Evolutionary conservation across 2,113 vertebrate species (phyloP), one percentile per base, ranked within the genome.

Genomic region (Shinisaurus crocodilurus): DNA sequence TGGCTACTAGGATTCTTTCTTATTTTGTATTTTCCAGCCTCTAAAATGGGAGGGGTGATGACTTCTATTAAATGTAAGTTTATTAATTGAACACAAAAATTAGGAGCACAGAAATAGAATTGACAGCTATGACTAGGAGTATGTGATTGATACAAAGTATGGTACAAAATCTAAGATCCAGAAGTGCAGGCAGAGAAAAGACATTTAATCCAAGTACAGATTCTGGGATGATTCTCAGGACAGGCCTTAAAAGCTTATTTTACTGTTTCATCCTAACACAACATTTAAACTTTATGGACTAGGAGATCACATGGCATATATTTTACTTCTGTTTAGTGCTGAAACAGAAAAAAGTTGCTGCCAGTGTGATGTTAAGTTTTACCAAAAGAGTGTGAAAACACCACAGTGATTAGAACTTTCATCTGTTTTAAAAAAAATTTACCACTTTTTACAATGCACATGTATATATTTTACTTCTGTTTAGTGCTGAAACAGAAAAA

Each of bases 261-360:
- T 85, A 70, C 16, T 89, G 92, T 92, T 92, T 84, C 45, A 1
- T 83, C 79, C 20, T 43, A 84, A 29, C 79, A 37, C 16, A 92
- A 80, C 43, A 29, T 89, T 94, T 94, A 70, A 34, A 85, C 63
- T 32, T 85, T 69, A 74, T n/a, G 18, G 67, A n/a, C n/a, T 69
- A 20, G 15, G 37, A 45, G 60, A 69, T 27, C 43, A 70, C 34
- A 50, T 80, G 18, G 0, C 13, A 25, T 82, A 57, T 9, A 27
- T 93, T 95, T 92, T 6, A 37, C 86, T 92, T 89, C n/a, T 70
- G 32, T 90, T 65, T 70, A 48, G 57, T 93, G 27, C 86, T 88
- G 89, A 88, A 92, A 69, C 12, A 94, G 20, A 83, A 65, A 54
- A 81, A 94, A 82, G 67, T 1, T 75, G 23, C 13, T 90, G 34